These are phyloP conservation scores for Turdus rufiventris DNA, from an alignment of 2,113 vertebrate genomes.

Conservation along the genomic window DNA sequence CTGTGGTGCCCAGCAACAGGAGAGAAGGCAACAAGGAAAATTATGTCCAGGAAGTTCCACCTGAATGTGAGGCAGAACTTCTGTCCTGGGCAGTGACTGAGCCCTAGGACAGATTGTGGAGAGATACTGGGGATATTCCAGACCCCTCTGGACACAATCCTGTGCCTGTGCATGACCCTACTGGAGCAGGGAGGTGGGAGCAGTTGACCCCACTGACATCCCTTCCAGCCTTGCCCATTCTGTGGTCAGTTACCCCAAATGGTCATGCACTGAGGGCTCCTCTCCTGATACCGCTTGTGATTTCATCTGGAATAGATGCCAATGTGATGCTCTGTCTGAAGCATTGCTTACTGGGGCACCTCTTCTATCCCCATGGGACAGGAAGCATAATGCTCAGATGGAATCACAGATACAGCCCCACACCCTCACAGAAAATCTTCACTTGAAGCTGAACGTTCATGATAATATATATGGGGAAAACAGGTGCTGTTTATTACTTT, in stretches of 20 bases:
- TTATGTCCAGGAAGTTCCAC: background rate
- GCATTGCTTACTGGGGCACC: rapidly evolving
- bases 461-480: rapidly evolving
- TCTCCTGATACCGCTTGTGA: background rate
- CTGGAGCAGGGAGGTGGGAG: background rate
- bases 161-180: background rate
- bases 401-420: background rate
- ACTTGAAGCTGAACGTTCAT: background rate
- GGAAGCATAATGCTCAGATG: background rate
- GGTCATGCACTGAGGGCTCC: rapidly evolving
- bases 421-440: background rate
- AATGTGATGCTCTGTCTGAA: background rate
- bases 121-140: background rate
- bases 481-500: rapidly evolving
- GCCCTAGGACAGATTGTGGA: background rate
- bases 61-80: background rate
- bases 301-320: background rate
- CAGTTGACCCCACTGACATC: too few relatives aligned
- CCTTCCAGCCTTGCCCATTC: background rate
- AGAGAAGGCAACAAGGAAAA: background rate
- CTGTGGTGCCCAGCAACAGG: rapidly evolving
- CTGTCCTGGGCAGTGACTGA: rapidly evolving
- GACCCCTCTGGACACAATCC: rapidly evolving
- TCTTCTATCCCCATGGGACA: background rate
- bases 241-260: rapidly evolving